A percentile compares a stretch with the other conserved stretches of the same genome.
Evolutionary conservation across 2,888 invertebrate genomes (phyloP).

Genomic region (Lymantria dispar): DNA sequence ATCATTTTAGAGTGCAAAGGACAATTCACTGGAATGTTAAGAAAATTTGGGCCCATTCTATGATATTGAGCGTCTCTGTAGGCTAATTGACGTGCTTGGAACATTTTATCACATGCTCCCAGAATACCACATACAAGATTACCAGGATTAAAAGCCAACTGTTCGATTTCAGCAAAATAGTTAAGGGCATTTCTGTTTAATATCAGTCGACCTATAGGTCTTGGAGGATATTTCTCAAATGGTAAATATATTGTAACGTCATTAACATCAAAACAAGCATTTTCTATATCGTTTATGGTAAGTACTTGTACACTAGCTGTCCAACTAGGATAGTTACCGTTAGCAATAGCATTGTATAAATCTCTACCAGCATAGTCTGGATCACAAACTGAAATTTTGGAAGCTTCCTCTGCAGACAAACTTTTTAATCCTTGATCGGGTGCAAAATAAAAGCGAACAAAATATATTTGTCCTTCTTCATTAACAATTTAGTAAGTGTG

Average conservation of each 20-base stretch:
- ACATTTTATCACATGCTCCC: slow-evolving; percentile 94
- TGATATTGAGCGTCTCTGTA: slow-evolving; percentile 93
- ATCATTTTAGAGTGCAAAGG: slow-evolving; percentile 85
- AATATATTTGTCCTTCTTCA: slow-evolving; percentile 84
- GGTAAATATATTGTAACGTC: slow-evolving; percentile 95
- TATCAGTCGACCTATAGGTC: slow-evolving; percentile 90
- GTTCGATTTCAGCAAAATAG: slow-evolving; percentile 96
- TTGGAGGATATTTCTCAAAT: slow-evolving; percentile 87
- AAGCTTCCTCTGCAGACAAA: slow-evolving; percentile 84
- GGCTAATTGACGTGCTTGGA: slow-evolving; percentile 90
- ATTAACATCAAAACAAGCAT: slow-evolving; percentile 91
- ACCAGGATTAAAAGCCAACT: slow-evolving; percentile 92
- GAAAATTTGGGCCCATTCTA: slow-evolving; percentile 94
- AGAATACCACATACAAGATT: slow-evolving; percentile 95
- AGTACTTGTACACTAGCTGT: slow-evolving; percentile 90
- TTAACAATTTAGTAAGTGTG: slow-evolving; percentile 95
- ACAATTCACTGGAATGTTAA: slow-evolving; percentile 96
- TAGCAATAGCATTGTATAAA: slow-evolving; percentile 91
- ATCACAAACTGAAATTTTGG: slow-evolving; percentile 85
- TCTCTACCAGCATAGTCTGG: slow-evolving; percentile 94
- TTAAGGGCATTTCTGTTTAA: slow-evolving; percentile 93
- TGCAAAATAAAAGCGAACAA: slow-evolving; percentile 94
- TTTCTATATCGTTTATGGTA: slow-evolving; percentile 90
- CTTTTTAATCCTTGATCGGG: slow-evolving; percentile 93
- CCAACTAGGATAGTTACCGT: slow-evolving; percentile 88